phyloP scores from a whole-genome alignment of 2,113 vertebrate genomes.

The Nycticryphes semicollaris region DNA sequence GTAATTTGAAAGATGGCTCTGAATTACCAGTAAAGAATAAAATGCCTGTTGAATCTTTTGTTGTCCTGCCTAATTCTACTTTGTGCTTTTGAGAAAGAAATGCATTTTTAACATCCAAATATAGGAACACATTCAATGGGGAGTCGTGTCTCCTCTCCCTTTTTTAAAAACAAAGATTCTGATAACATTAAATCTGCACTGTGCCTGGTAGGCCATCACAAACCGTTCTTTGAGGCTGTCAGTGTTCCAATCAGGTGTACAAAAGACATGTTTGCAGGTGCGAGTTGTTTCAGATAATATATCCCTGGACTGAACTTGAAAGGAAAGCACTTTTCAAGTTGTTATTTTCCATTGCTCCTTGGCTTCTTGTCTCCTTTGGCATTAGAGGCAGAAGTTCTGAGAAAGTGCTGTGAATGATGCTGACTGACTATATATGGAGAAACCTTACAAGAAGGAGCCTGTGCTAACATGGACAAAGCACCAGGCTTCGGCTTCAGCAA shows the following conservation, averaged over 20 bases:
- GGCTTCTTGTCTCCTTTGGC: background rate
- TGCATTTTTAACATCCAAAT: background rate
- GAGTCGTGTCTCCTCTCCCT: background rate
- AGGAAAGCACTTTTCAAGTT: background rate
- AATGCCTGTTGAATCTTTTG: background rate
- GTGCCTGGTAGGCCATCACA: background rate
- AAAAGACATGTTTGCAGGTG: background rate
- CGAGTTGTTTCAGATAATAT: background rate
- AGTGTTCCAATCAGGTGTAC: background rate
- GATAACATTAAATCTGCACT: background rate
- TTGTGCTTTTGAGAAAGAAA: background rate
- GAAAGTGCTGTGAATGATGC: background rate
- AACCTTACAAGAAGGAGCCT: constrained; percentile 4
- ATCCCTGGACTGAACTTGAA: background rate
- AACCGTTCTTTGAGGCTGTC: background rate
- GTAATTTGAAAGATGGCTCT: background rate
- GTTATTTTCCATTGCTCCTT: constrained; percentile 22
- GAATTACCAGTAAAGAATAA: background rate
- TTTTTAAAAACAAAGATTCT: background rate
- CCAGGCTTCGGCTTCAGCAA: background rate
- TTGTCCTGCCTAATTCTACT: background rate
- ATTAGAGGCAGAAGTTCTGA: constrained; percentile 5
- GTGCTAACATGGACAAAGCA: background rate
- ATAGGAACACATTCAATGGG: background rate
- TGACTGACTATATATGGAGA: constrained; percentile 1